phyloP scores from a whole-genome alignment of 1,140 invertebrate genomes.

The Camponotus floridanus region DNA sequence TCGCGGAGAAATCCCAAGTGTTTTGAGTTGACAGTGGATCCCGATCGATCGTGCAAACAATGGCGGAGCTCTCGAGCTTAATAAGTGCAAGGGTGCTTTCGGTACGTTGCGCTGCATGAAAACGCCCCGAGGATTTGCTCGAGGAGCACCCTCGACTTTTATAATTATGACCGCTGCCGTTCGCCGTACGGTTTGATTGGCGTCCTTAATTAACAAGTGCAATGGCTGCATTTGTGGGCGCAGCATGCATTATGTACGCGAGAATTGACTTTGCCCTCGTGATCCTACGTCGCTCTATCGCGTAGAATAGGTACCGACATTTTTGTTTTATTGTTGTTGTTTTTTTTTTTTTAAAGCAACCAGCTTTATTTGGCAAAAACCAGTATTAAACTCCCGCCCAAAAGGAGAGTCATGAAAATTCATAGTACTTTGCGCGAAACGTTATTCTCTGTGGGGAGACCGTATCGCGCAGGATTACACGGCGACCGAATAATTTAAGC shows the following conservation, averaged over 20 bases:
- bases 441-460: slow-evolving; percentile 35
- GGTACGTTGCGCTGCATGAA: slow-evolving; percentile 44
- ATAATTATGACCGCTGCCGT: slow-evolving; percentile 59
- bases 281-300: background rate
- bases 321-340: background rate
- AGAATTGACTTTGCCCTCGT: background rate
- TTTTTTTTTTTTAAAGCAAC: background rate
- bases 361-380: slow-evolving; percentile 47
- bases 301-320: background rate
- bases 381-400: slow-evolving; percentile 52
- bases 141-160: slow-evolving; percentile 61
- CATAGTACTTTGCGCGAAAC: slow-evolving; percentile 59
- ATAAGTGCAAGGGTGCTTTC: slow-evolving; percentile 49
- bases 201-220: slow-evolving; percentile 66
- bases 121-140: slow-evolving; percentile 53
- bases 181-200: slow-evolving; percentile 55
- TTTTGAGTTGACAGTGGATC: slow-evolving; percentile 25
- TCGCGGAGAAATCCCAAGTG: slow-evolving; percentile 9
- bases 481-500: slow-evolving; percentile 53
- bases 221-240: slow-evolving; percentile 2
- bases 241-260: slow-evolving; percentile 26
- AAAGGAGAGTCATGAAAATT: slow-evolving; percentile 59
- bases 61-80: slow-evolving; percentile 18
- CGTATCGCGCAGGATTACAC: slow-evolving; percentile 46
- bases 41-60: slow-evolving; percentile 49